Conservation (phyloP, 2,797 vertebrate genomes). For the Sciurus carolinensis region DNA sequence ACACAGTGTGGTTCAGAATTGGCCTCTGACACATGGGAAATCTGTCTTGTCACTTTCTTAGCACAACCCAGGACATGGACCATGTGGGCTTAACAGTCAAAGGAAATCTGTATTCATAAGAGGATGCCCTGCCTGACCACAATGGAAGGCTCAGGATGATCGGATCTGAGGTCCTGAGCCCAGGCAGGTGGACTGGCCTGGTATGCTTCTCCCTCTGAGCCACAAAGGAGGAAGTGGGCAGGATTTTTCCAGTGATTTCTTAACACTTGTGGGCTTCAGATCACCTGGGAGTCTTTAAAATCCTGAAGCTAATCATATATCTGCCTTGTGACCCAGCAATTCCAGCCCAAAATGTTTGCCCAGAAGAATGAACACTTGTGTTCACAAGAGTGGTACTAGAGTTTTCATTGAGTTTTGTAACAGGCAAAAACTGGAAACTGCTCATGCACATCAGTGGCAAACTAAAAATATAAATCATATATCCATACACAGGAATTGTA, state of each 20-base stretch:
- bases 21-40: not conserved
- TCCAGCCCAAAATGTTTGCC: conserved; percentile 54
- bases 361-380: not conserved
- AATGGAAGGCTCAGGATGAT: not conserved
- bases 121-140: not conserved
- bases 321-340: conserved; percentile 4
- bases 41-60: not conserved
- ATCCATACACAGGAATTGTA: not conserved
- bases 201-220: not conserved
- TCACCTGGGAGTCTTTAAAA: conserved; percentile 50
- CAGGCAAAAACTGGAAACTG: not conserved
- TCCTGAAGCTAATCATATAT: not conserved
- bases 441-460: not conserved
- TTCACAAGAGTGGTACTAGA: not conserved
- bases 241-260: not conserved
- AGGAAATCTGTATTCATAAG: not conserved
- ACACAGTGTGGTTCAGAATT: not conserved
- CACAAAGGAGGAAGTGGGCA: not conserved
- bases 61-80: not conserved
- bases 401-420: not conserved
- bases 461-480: not conserved
- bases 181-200: not conserved
- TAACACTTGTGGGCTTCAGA: not conserved
- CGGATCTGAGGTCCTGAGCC: not conserved
- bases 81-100: not conserved